Evolutionary conservation across 2,797 vertebrate species (phyloP).

Genomic region (Acipenser transmontanus): DNA sequence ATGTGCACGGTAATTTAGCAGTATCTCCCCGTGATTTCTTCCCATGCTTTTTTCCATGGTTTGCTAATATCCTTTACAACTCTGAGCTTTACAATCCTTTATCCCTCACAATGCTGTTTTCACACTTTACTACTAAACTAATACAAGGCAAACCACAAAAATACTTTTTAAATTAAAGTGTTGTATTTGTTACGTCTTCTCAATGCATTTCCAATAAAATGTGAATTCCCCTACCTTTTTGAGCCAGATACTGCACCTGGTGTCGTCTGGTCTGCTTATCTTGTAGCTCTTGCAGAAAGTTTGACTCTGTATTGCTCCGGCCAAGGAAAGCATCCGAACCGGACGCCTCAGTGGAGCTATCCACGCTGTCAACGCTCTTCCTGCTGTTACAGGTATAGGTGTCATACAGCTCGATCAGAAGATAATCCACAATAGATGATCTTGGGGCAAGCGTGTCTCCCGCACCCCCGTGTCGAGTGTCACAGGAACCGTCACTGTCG

Average conservation of each 20-base stretch:
- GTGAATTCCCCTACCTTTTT: constrained; percentile 59
- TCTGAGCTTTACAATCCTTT: no score
- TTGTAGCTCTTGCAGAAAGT: constrained; percentile 76
- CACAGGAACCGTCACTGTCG: neutral
- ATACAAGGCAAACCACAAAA: no score
- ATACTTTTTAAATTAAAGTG: no score
- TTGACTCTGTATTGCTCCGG: constrained; percentile 66
- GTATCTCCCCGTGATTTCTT: no score
- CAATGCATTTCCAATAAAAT: no score
- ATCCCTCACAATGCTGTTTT: no score
- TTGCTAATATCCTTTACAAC: no score
- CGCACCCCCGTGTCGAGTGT: neutral
- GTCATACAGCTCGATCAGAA: constrained; percentile 87
- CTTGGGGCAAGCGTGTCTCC: constrained; percentile 35
- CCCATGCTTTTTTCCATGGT: no score
- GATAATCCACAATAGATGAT: constrained; percentile 79
- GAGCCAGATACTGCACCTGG: constrained; percentile 73
- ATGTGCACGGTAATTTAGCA: no score
- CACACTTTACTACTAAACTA: no score
- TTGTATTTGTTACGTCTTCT: no score
- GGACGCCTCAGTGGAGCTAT: constrained; percentile 85
- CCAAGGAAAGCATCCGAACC: constrained; percentile 67
- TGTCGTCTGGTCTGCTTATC: constrained; percentile 69
- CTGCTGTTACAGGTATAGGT: constrained; percentile 52
- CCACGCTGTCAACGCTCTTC: constrained; percentile 64